phyloP scores from a whole-genome alignment of 2,888 invertebrate genomes.

The Drosophila aldrichi region DNA sequence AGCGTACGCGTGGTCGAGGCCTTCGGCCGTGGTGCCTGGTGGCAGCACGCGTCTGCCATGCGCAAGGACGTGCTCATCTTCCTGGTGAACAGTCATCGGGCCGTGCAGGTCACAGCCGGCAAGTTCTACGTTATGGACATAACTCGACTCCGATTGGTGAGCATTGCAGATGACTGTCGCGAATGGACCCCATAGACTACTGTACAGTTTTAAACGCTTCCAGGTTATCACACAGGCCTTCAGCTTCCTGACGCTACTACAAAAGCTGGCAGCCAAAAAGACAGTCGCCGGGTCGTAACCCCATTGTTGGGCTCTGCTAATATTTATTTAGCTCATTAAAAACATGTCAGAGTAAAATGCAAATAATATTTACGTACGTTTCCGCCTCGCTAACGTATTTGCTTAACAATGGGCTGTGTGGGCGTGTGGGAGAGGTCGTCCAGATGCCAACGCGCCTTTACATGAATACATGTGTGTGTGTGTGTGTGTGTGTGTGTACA shows the following conservation, averaged over 20 bases:
- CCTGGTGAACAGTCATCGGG: constrained; percentile 72
- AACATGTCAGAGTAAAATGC: constrained; percentile 65
- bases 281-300: constrained; percentile 17
- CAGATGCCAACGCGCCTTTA: not conserved
- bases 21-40: constrained; percentile 80
- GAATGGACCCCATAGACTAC: too few species aligned
- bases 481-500: not conserved
- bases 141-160: constrained; percentile 77
- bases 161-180: not conserved
- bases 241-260: constrained; percentile 82
- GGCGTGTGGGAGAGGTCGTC: constrained; percentile 16
- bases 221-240: constrained; percentile 83
- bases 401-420: constrained; percentile 36
- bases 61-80: constrained; percentile 80
- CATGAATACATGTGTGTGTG: not conserved
- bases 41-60: constrained; percentile 64
- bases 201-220: not conserved
- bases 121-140: constrained; percentile 83
- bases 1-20: constrained; percentile 82
- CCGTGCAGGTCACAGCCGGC: constrained; percentile 81
- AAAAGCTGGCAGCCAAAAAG: constrained; percentile 82
- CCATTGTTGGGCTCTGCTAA: constrained; percentile 34
- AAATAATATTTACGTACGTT: constrained; percentile 69
- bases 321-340: constrained; percentile 74
- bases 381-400: constrained; percentile 49